Evolutionary conservation across 2,113 vertebrate genomes (phyloP), one percentile per base, ranked within the genome.

Genomic region (Plestiodon gilberti): DNA sequence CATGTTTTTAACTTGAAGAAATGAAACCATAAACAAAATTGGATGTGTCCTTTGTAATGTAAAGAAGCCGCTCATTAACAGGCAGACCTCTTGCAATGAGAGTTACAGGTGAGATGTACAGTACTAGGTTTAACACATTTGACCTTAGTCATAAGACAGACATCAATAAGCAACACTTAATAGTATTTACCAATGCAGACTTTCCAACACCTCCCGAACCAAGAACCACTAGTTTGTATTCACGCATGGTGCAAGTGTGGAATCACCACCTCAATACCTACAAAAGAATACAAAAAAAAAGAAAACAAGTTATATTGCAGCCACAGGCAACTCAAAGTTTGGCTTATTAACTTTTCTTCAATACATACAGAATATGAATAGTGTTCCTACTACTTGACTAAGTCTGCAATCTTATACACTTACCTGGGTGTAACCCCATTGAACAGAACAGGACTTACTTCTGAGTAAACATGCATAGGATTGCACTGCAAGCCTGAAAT

Each of bases 211-310:
- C 98, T 96, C 98, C 98, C 65, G 98, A 98, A 91, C 98, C 98
- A 94, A 98, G 98, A 94, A 98, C 98, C 64, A 98, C 98, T 92
- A 98, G 96, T 96, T 98, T 98, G 96, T 98, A 98, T 93, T 98
- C 98, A 96, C 98, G 98, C 98, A 98, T 98, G 96, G 92, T 98
- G 97, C 91, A 97, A 95, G 88, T 84, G 81, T 93, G 89, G 78
- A 91, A 82, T 96, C 85, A 91, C 92, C 89, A 84, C 23, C 69
- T 89, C 92, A 93, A 94, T 92, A 96, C 94, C 96, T 96, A 88
- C 76, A 96, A 48, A 48, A 48, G 8, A 48, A 94, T 5, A 88
- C 33, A 93, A 22, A 92, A 89, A 70, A 88, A 94, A 93, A 22
- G 92, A 89, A 70, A 88, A 94, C 59, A 65, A n/a, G 20, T 6